These are phyloP conservation scores for Adelphocoris suturalis DNA, from an alignment of 2,888 invertebrate species.

Conservation along the genomic window DNA sequence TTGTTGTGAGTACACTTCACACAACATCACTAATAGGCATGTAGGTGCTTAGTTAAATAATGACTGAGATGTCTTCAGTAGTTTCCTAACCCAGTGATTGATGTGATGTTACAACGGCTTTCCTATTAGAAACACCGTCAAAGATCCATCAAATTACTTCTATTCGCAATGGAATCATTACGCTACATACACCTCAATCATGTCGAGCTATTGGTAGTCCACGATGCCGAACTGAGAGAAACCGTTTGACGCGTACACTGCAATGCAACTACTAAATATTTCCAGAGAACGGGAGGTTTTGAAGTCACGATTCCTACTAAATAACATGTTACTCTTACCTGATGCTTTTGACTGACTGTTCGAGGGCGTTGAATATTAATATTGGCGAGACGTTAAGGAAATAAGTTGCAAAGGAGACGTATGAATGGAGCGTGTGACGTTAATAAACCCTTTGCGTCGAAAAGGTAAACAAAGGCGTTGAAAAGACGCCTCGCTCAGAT, in stretches of 20 bases:
- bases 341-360: slow-evolving; percentile 15
- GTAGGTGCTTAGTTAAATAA: no score
- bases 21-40: no score
- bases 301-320: neutral
- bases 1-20: no score
- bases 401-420: slow-evolving; percentile 8
- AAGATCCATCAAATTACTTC: neutral
- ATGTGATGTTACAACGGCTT: no score
- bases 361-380: slow-evolving; percentile 42
- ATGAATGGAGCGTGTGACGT: slow-evolving; percentile 11
- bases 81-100: no score
- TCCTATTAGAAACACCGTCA: no score
- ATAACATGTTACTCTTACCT: slow-evolving; percentile 7
- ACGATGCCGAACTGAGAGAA: neutral
- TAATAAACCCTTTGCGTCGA: slow-evolving; percentile 8
- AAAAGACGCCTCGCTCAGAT: neutral
- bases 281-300: neutral
- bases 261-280: neutral
- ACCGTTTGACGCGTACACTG: neutral
- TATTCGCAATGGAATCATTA: neutral
- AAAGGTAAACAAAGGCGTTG: slow-evolving; percentile 30
- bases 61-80: no score
- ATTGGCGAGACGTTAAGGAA: slow-evolving; percentile 32
- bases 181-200: neutral
- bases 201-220: neutral